Conservation (phyloP, 2,888 invertebrate genomes). For the Exephanes ischioxanthus region DNA sequence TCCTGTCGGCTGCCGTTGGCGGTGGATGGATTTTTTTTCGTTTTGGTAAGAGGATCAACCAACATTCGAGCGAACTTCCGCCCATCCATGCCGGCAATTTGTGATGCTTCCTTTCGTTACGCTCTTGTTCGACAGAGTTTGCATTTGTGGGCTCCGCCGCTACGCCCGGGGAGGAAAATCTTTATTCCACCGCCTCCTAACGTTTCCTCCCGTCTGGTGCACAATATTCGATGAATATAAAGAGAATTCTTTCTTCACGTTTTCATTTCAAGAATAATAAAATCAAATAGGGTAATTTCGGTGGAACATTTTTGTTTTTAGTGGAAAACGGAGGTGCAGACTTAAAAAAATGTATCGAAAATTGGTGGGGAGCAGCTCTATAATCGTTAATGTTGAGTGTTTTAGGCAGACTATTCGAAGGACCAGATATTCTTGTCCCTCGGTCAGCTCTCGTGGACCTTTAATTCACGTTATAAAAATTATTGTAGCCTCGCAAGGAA, state of each 20-base stretch:
- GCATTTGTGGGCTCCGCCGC: background rate
- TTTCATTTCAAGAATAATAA: background rate
- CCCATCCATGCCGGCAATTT: constrained; percentile 49
- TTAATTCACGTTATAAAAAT: no score
- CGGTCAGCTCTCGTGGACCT: no score
- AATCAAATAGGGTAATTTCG: background rate
- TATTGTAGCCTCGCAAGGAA: no score
- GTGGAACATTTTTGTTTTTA: background rate
- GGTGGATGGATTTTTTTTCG: constrained; percentile 16
- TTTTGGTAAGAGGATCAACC: constrained; percentile 5
- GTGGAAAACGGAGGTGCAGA: background rate
- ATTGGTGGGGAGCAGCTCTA: background rate
- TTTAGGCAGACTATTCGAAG: no score
- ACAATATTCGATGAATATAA: background rate
- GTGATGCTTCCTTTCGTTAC: constrained; percentile 30
- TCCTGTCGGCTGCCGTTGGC: background rate
- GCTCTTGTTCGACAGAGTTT: constrained; percentile 11
- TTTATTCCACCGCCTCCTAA: background rate
- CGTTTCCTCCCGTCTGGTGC: background rate
- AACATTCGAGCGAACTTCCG: constrained; percentile 36
- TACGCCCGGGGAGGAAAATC: background rate
- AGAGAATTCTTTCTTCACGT: background rate
- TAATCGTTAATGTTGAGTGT: no score
- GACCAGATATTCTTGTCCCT: no score
- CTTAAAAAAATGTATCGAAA: no score